phyloP scores from a whole-genome alignment of 2,888 invertebrate genomes.

The Chaitophorus viminalis region DNA sequence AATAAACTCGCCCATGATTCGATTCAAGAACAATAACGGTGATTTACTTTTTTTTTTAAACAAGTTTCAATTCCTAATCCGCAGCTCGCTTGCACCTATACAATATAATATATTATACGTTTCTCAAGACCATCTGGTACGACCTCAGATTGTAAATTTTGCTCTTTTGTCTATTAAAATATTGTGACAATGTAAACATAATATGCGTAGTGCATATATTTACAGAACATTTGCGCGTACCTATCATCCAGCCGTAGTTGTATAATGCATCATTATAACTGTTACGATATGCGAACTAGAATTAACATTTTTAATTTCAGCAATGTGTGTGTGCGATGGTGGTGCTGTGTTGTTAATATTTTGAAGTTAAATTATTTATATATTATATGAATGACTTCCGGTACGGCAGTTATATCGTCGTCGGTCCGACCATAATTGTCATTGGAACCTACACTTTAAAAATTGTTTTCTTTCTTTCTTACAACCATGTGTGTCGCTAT shows the following conservation, averaged over 20 bases:
- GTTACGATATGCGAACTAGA: neutral
- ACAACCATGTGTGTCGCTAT: neutral
- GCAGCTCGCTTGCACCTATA: too few species aligned
- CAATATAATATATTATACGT: too few species aligned
- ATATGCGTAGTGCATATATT: neutral
- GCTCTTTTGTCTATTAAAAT: too few species aligned
- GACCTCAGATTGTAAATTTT: neutral
- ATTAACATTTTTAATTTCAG: neutral
- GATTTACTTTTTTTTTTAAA: too few species aligned
- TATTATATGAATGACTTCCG: neutral
- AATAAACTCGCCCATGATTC: too few species aligned
- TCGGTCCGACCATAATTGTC: neutral
- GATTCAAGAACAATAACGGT: too few species aligned
- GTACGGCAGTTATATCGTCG: neutral
- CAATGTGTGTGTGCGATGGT: neutral
- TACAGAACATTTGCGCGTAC: neutral
- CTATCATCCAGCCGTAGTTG: neutral
- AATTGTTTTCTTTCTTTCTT: too few species aligned
- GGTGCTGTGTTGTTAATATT: neutral
- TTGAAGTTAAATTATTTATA: neutral
- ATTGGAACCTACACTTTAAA: conserved; percentile 7
- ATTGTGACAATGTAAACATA: too few species aligned
- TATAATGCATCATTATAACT: neutral
- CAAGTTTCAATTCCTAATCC: too few species aligned
- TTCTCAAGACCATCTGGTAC: neutral